Base-by-base conservation (phyloP, 2,888 invertebrate species). In the Idaea aversata region DNA sequence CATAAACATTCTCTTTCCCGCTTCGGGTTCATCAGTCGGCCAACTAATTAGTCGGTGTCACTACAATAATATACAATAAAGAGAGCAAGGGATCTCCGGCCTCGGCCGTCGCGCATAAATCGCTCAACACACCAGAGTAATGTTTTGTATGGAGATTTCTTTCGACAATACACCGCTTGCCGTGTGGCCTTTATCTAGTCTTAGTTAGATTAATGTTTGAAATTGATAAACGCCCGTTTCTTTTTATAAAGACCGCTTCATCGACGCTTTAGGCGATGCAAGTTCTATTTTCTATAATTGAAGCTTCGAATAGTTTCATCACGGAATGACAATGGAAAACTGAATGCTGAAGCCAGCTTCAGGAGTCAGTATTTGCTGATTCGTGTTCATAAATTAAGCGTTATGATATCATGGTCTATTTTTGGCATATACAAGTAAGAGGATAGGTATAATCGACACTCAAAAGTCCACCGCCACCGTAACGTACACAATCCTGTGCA, bases 91-190 rank as follows among this genome's bases (percentile, higher is more conserved):
- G 82, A 83, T 80, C 78, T 81, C 82, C 81, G 80, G 82, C 86
- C 81, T 82, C 77, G 75, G 79, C 84, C 88, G 88, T 89, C 91
- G 47, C 25, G 88, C 87, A 93, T 93, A 93, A 93, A 93, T 93
- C 93, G 83, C 76, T 93, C 93, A 91, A 86, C 93, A 90, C 87
- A 69, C 72, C 73, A 78, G 87, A 90, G 86, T 91, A 90, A 92
- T 91, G 93, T 92, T 93, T 91, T 92, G 92, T 93, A 93, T 93
- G 90, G 91, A 93, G 93, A 90, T 92, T 93, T 93, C 93, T 93
- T 92, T 93, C 93, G 87, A 87, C 93, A 86, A 83, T 78, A 80
- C 81, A 78, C 76, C 81, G 83, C 82, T 85, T 87, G 87, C 86
- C 47, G 47, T 79, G 83, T 88, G 87, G 88, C 86, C 88, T 89